phyloP scores from a whole-genome alignment of 1,140 invertebrate species.

The Paralvinella palmiformis region DNA sequence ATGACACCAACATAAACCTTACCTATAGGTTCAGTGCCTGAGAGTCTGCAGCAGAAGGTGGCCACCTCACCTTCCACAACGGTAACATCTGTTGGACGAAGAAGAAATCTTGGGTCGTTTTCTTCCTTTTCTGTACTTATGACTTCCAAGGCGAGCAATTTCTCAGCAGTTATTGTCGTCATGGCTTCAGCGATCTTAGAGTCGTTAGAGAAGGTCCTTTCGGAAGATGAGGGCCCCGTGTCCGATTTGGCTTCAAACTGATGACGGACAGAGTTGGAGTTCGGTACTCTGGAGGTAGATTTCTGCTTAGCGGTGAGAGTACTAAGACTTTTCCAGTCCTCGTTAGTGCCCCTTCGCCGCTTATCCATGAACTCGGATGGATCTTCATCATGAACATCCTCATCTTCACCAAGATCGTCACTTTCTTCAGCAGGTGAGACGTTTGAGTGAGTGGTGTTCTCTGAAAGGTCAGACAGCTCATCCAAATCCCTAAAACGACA shows the following conservation, averaged over 20 bases:
- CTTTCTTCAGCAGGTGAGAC: neutral
- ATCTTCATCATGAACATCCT: conserved; percentile 11
- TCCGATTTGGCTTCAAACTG: too few relatives aligned
- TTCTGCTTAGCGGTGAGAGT: too few relatives aligned
- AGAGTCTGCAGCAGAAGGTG: conserved; percentile 34
- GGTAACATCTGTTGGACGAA: conserved; percentile 23
- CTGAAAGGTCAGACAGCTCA: conserved; percentile 41
- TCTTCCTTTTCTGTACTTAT: neutral
- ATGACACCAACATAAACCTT: conserved; percentile 19
- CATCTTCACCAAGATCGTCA: conserved; percentile 21
- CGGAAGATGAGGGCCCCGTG: too few relatives aligned
- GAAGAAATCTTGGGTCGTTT: conserved; percentile 3
- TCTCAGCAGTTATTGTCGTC: neutral
- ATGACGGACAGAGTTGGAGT: too few relatives aligned
- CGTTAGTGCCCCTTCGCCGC: too few relatives aligned
- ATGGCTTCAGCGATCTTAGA: too few relatives aligned
- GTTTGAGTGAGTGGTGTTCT: conserved; percentile 23
- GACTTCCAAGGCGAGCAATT: neutral
- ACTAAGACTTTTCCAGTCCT: too few relatives aligned
- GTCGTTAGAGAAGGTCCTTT: too few relatives aligned
- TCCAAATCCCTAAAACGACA: conserved; percentile 35
- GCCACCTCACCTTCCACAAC: conserved; percentile 39
- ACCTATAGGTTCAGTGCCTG: conserved; percentile 39
- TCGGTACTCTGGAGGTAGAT: too few relatives aligned
- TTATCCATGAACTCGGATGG: too few relatives aligned